Percentiles rank a stretch among this genome's conserved stretches.
These are phyloP conservation scores for Trialeurodes vaporariorum DNA, from an alignment of 1,140 invertebrate genomes.

Conservation along the genomic window DNA sequence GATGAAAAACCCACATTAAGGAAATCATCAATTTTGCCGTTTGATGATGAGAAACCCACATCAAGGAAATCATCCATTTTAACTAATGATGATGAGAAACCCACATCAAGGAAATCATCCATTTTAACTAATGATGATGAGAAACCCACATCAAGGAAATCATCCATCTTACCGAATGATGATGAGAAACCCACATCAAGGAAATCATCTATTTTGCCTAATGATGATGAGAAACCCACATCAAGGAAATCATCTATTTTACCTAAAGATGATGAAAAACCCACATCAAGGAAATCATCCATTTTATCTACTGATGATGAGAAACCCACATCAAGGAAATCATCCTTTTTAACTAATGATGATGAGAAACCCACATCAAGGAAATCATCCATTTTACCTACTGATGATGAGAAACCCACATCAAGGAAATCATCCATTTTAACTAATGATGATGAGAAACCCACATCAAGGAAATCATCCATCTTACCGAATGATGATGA, in stretches of 20 bases:
- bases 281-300: neutral
- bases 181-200: neutral
- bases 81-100: neutral
- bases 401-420: neutral
- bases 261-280: conserved; percentile 4
- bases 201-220: neutral
- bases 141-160: neutral
- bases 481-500: neutral
- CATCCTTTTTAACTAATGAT: neutral
- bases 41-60: neutral
- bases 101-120: neutral
- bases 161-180: neutral
- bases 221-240: neutral
- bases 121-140: neutral
- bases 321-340: neutral
- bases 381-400: neutral
- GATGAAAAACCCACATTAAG: neutral
- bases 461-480: neutral
- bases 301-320: neutral
- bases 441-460: neutral
- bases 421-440: neutral
- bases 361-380: neutral
- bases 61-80: neutral
- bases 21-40: neutral
- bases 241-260: neutral